Evolutionary conservation across 2,888 invertebrate species (phyloP).

Genomic region (Mactromeris polynyma): DNA sequence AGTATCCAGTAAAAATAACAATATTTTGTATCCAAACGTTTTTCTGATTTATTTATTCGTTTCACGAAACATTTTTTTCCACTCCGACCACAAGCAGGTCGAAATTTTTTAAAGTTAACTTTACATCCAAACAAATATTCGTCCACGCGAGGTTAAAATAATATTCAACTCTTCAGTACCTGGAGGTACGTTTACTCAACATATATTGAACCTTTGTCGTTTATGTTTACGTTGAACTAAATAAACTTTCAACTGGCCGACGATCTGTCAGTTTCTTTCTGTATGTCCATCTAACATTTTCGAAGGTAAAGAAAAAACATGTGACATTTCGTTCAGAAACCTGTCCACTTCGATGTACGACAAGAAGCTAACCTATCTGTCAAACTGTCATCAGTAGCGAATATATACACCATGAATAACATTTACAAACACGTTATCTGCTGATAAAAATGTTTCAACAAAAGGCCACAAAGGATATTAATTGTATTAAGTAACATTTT

Average conservation of each 20-base stretch:
- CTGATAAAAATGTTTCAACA: background rate
- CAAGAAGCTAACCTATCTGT: background rate
- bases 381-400: background rate
- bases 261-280: background rate
- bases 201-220: background rate
- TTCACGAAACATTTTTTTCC: background rate
- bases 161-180: background rate
- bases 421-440: background rate
- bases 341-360: background rate
- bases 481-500: too few relatives aligned
- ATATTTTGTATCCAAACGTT: background rate
- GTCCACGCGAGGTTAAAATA: background rate
- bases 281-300: background rate
- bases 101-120: background rate
- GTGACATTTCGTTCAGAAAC: background rate
- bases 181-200: background rate
- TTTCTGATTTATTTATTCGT: background rate
- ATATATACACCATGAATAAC: background rate
- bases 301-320: background rate
- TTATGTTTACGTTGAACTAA: background rate
- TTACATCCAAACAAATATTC: background rate
- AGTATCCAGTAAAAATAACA: background rate
- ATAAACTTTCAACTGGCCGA: background rate
- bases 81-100: background rate
- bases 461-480: too few relatives aligned